Percentiles rank a stretch among this genome's conserved stretches.
Evolutionary conservation across 2,797 vertebrate species (phyloP).

Genomic region (Nyctalus aviator): DNA sequence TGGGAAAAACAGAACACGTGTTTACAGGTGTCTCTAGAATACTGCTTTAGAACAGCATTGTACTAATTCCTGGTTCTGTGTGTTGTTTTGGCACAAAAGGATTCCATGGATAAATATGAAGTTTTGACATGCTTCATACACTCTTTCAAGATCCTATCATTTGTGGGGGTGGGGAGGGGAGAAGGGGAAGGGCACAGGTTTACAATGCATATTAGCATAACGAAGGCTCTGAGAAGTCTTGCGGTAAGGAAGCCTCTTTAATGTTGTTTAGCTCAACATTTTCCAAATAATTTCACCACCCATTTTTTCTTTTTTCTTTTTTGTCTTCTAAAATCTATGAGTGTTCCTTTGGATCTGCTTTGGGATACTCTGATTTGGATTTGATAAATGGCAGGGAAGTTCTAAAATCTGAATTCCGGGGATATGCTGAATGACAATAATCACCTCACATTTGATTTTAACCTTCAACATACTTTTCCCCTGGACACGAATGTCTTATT

Average conservation of each 20-base stretch:
- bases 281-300: not conserved
- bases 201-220: not conserved
- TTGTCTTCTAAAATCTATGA: not conserved
- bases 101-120: not conserved
- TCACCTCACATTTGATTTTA: slow-evolving; percentile 11
- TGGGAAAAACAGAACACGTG: not conserved
- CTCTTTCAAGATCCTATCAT: not conserved
- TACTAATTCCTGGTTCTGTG: not conserved
- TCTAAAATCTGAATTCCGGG: not conserved
- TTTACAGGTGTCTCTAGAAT: not conserved
- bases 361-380: slow-evolving; percentile 1
- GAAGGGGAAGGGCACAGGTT: not conserved
- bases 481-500: not conserved
- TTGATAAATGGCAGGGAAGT: not conserved
- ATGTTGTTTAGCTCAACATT: slow-evolving; percentile 12
- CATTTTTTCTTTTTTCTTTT: slow-evolving; percentile 17
- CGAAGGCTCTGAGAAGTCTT: not conserved
- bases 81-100: not conserved
- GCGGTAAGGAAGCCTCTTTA: not conserved
- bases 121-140: not conserved
- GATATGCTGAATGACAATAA: not conserved
- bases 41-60: not conserved
- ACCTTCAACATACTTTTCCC: not conserved
- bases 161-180: not conserved
- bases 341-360: not conserved